Conservation (phyloP, 2,113 vertebrate species). For the Dolichotis patagonum region DNA sequence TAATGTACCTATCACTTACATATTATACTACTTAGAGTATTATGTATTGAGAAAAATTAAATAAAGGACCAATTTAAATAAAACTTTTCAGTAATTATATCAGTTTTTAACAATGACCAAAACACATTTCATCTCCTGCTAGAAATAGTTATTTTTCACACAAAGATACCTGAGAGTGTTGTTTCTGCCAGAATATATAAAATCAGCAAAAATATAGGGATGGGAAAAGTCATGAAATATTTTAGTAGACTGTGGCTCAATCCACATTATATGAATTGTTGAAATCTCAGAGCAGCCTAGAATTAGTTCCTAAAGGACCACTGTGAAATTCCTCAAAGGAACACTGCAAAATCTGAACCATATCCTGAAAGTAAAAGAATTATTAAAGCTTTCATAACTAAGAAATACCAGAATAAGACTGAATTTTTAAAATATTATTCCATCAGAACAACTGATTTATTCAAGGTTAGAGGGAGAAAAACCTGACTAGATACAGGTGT, state of each 20-base stretch:
- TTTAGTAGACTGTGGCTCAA: not conserved
- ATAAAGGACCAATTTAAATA: not conserved
- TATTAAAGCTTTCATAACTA: not conserved
- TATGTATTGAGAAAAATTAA: not conserved
- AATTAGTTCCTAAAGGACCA: not conserved
- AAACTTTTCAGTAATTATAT: not conserved
- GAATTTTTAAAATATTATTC: not conserved
- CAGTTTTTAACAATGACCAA: slow-evolving; percentile 9
- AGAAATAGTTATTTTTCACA: not conserved
- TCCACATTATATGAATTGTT: not conserved
- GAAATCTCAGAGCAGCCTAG: not conserved
- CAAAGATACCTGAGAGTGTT: not conserved
- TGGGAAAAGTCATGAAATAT: not conserved
- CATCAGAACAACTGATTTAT: not conserved
- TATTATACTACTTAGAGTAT: not conserved
- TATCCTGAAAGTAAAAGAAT: not conserved
- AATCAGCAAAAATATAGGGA: not conserved
- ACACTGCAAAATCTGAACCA: not conserved
- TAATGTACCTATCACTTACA: not conserved
- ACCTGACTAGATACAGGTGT: not conserved
- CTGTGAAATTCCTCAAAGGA: not conserved
- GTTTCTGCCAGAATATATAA: not conserved
- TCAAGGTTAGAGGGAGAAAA: not conserved
- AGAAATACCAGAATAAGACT: not conserved
- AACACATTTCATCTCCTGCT: not conserved